phyloP scores from a whole-genome alignment of 2,113 vertebrate genomes.

The Xiphorhynchus elegans region DNA sequence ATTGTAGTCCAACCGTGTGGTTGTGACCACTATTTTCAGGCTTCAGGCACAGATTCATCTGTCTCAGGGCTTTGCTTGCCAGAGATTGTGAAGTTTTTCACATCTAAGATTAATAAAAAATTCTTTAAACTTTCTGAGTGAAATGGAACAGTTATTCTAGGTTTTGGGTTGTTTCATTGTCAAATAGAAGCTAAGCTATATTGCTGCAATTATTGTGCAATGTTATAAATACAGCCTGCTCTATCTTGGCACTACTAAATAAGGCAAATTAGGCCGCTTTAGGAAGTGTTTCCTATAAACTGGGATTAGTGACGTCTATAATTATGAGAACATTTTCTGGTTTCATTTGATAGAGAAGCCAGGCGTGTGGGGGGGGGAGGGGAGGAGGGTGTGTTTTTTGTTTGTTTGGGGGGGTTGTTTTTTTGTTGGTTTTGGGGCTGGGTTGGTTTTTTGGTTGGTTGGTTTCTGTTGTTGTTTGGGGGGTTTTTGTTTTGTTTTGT shows the following conservation, averaged over 20 bases:
- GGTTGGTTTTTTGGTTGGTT: no score
- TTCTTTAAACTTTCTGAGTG: neutral
- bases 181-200: neutral
- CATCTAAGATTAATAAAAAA: neutral
- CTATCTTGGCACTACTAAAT: neutral
- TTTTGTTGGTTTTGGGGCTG: neutral
- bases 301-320: neutral
- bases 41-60: neutral
- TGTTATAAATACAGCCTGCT: neutral
- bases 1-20: neutral
- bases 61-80: neutral
- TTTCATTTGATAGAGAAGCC: neutral
- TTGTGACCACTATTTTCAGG: neutral
- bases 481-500: no score
- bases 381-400: no score
- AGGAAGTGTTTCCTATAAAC: neutral
- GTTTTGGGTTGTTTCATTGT: neutral
- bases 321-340: neutral
- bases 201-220: neutral
- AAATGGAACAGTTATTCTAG: neutral
- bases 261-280: neutral
- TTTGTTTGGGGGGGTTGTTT: neutral
- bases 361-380: no score
- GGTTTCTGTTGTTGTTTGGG: no score
- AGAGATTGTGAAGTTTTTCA: neutral